These are phyloP conservation scores for Macropodus opercularis DNA, from an alignment of 2,797 vertebrate genomes.

Conservation along the genomic window DNA sequence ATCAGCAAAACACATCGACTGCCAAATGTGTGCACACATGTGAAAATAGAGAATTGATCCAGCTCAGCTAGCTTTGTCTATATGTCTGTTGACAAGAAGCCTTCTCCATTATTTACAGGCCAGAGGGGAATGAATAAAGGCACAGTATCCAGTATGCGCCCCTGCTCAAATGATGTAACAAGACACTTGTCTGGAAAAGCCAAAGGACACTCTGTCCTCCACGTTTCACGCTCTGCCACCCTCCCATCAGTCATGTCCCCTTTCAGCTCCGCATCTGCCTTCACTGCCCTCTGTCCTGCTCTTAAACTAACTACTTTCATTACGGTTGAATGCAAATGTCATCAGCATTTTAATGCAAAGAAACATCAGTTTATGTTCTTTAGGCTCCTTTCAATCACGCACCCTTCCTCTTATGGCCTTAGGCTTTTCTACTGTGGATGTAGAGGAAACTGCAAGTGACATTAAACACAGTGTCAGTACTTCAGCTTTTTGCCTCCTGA, in stretches of 20 bases:
- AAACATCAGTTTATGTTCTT: conserved; percentile 30
- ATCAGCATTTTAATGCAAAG: conserved; percentile 36
- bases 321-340: conserved; percentile 19
- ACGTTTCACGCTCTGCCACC: conserved; percentile 14
- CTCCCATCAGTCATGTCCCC: conserved; percentile 12
- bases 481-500: too few species aligned
- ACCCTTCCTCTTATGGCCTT: too few species aligned
- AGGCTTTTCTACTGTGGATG: too few species aligned
- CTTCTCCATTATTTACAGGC: conserved; percentile 60
- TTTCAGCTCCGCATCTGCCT: conserved; percentile 18
- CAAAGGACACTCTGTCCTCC: conserved; percentile 43
- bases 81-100: conserved; percentile 18
- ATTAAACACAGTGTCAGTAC: background rate
- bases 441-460: background rate
- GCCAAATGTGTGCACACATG: background rate
- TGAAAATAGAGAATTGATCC: conserved; percentile 22
- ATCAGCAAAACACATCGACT: conserved; percentile 7
- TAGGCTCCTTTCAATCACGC: conserved; percentile 30
- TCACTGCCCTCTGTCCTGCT: background rate
- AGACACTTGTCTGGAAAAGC: conserved; percentile 54
- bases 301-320: conserved; percentile 3
- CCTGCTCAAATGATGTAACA: conserved; percentile 45
- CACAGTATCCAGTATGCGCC: conserved; percentile 42
- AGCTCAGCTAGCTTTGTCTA: conserved; percentile 8
- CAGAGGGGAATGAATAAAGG: conserved; percentile 66